Evolutionary conservation across 2,797 vertebrate species (phyloP).

Genomic region (Borostomias antarcticus): DNA sequence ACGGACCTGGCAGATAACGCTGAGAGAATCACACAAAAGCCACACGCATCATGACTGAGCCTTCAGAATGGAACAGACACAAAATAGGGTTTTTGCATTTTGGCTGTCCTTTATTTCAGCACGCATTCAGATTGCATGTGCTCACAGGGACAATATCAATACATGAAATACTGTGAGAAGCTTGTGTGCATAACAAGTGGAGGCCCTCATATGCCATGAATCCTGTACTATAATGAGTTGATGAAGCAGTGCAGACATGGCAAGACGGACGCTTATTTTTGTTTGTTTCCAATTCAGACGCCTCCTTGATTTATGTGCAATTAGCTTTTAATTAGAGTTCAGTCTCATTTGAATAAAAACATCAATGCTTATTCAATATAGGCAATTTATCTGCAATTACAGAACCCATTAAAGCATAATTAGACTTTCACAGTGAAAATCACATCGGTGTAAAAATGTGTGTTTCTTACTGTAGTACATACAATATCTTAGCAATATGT

Average conservation of each 20-base stretch:
- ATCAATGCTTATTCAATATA: constrained; percentile 74
- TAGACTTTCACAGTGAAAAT: constrained; percentile 67
- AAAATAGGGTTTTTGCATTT: constrained; percentile 66
- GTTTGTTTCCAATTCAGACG: constrained; percentile 46
- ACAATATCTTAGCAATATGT: constrained; percentile 20
- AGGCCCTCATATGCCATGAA: constrained; percentile 35
- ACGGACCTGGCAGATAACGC: constrained; percentile 71
- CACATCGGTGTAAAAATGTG: constrained; percentile 49
- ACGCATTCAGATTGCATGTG: constrained; percentile 61
- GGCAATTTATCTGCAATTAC: constrained; percentile 77
- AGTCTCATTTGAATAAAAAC: constrained; percentile 77
- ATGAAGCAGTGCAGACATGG: not conserved
- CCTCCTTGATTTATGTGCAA: constrained; percentile 70
- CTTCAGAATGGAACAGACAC: constrained; percentile 64
- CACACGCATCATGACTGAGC: constrained; percentile 57
- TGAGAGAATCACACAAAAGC: constrained; percentile 65
- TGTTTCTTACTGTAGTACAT: constrained; percentile 38
- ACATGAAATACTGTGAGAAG: constrained; percentile 46
- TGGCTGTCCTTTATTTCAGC: constrained; percentile 62
- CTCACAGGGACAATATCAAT: constrained; percentile 59
- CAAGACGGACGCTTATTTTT: constrained; percentile 43
- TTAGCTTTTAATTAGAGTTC: constrained; percentile 79
- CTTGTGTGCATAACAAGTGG: constrained; percentile 35
- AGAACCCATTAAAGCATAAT: constrained; percentile 77
- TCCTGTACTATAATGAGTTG: constrained; percentile 27